Base-by-base conservation (phyloP, 2,113 vertebrate species). In the Lamprotornis superbus region DNA sequence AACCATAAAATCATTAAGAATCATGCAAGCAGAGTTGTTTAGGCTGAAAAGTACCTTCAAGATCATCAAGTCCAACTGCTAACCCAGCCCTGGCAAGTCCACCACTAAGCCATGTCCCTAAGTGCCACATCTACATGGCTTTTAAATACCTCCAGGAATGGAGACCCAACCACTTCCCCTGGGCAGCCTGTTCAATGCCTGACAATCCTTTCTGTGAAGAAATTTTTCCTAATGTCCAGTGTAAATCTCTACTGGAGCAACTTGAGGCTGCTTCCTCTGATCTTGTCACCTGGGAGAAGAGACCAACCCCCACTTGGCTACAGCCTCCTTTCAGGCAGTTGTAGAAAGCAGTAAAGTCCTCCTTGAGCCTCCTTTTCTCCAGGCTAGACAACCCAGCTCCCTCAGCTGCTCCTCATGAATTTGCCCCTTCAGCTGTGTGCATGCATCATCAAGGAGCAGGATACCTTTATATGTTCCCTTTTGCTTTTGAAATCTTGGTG, bases 311-410 rank as follows among this genome's bases (percentile, higher is more conserved):
- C 10, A 39, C 25, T 19, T 42, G 3, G 0, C 44, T 53, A 23
- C n/a, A 30, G 0, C 19, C 42, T 64, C 61, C 25, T 80, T 75
- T 60, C 20, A 59, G 74, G 31, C 55, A 20, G 8, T 9, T 87
- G 23, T 24, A 35, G 31, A 31, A 39, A 55, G 23, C 0, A 0
- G 7, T 47, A 4, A 53, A 49, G 44, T 75, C 44, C 21, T 47
- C 21, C 37, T 24, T 40, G 39, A 40, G 12, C 39, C 39, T 40
- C 39, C 39, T 40, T 40, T 40, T 12, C 39, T 40, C 39, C 49
- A 74, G 19, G 12, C 47, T 52, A 16, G 68, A 56, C 53, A 79
- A 12, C 42, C 16, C 60, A 56, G 21, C 7, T 65, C 20, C 23
- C 7, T 74, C 56, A 81, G 70, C 59, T 3, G 5, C 8, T 68